Base-by-base conservation (phyloP, 2,888 invertebrate genomes). In the Mermis nigrescens region DNA sequence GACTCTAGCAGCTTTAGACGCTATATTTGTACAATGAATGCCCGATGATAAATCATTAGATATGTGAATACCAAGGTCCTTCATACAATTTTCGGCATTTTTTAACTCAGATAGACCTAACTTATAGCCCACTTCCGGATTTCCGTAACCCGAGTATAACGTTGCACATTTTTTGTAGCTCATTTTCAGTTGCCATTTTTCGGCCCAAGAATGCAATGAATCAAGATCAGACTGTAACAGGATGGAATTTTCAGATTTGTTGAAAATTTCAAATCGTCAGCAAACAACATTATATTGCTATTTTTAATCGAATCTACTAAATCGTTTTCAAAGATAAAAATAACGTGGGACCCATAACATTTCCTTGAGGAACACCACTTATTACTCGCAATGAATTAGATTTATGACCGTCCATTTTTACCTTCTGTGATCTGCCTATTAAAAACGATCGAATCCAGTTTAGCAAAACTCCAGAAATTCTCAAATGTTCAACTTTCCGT, bases 341-440 rank as follows among this genome's bases (percentile, higher is more conserved):
- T 12, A 27, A 27, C 7, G 27, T n/a, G 4, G 54, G 27, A 27
- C 54, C 54, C 27, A 54, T 4, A 7, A 54, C 54, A 27, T 29
- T 54, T 7, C 54, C 54, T 29, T 54, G 54, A 27, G 54, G 54
- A 7, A 54, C 54, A 12, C 54, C 54, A 27, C 54, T 54, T 27
- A n/a, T 7, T 27, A 54, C 54, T 28, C 27, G 12, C 3, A 12
- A 3, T 24, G 24, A 7, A 29, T 27, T 54, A 27, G 54, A 54
- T 7, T 27, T 7, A 28, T n/a, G 12, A 28, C n/a, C n/a, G 4
- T 28, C 27, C 3, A 28, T 4, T 54, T 27, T 54, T 24, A 54
- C 54, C n/a, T 27, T 3, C 28, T 54, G 54, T 3, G 54, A 7
- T 4, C 54, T n/a, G 27, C 28, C 22, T 4, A 12, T 4, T n/a